These are phyloP conservation scores for Sepiola atlantica DNA, from an alignment of 2,888 invertebrate genomes.

Conservation along the genomic window DNA sequence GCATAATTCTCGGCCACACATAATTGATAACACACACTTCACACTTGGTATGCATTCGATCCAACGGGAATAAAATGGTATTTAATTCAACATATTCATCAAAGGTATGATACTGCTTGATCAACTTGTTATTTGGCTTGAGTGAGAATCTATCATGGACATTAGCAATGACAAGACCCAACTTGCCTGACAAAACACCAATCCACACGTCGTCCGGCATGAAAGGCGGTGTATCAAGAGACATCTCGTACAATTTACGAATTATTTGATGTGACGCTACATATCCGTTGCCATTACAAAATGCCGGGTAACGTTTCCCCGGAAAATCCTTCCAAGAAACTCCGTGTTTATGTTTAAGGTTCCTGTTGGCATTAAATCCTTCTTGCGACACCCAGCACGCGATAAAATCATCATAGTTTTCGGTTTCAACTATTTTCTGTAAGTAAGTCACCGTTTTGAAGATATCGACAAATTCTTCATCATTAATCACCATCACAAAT, in stretches of 20 bases:
- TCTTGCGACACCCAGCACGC: constrained; percentile 41
- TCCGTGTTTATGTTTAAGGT: constrained; percentile 41
- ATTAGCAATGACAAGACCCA: neutral
- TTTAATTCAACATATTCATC: neutral
- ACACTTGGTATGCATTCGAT: neutral
- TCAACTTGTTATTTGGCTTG: neutral
- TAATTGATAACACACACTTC: neutral
- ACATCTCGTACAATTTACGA: constrained; percentile 49
- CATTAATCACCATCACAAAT: constrained; percentile 51
- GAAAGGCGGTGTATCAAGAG: constrained; percentile 54
- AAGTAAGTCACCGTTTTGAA: constrained; percentile 51
- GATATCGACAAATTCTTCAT: constrained; percentile 52
- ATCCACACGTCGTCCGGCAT: constrained; percentile 55
- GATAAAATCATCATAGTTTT: neutral
- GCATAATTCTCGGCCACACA: neutral
- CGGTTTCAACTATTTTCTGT: constrained; percentile 48
- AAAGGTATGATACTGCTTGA: neutral
- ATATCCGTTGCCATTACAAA: constrained; percentile 52
- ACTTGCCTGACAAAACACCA: constrained; percentile 52
- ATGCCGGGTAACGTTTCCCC: constrained; percentile 50
- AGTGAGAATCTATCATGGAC: neutral
- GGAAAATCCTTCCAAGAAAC: constrained; percentile 46
- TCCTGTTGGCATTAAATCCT: constrained; percentile 47
- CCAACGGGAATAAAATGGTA: neutral
- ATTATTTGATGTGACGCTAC: constrained; percentile 49